Evolutionary conservation across 2,888 invertebrate genomes (phyloP).

Genomic region (Mesodorylaimus sp.): DNA sequence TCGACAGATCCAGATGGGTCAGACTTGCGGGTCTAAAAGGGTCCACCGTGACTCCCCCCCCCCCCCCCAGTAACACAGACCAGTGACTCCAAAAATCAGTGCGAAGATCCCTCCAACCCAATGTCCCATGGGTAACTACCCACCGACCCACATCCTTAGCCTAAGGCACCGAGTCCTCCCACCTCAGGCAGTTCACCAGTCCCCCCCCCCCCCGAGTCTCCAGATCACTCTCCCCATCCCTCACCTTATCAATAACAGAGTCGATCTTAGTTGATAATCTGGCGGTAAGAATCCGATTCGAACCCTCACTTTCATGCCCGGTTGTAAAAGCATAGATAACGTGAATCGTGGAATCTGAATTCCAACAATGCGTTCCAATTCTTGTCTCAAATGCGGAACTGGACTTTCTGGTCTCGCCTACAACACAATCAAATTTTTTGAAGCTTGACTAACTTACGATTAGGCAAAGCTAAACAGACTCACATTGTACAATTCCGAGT

Average conservation of each 20-base stretch:
- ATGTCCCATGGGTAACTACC: no score
- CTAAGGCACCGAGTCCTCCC: no score
- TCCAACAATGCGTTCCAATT: constrained; percentile 32
- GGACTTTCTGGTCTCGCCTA: constrained; percentile 24
- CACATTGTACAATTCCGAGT: constrained; percentile 30
- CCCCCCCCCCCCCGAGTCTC: no score
- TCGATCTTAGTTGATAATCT: constrained; percentile 35
- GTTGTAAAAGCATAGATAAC: constrained; percentile 42
- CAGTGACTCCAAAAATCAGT: no score
- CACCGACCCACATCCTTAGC: no score
- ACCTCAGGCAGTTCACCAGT: no score
- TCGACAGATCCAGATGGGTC: not conserved
- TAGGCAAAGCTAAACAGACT: constrained; percentile 16
- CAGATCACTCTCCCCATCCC: no score
- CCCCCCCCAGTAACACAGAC: no score
- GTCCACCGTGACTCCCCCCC: no score
- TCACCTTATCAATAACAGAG: constrained; percentile 37
- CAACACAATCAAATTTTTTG: constrained; percentile 20
- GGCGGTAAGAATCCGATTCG: constrained; percentile 36
- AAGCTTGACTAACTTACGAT: no score
- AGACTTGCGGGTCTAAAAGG: no score
- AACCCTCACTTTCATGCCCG: constrained; percentile 38
- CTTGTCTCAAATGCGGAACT: constrained; percentile 31
- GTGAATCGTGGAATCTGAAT: constrained; percentile 37
- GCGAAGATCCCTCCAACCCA: no score